Conservation (phyloP, 1,140 invertebrate genomes). For the Caenorhabditis tropicalis region DNA sequence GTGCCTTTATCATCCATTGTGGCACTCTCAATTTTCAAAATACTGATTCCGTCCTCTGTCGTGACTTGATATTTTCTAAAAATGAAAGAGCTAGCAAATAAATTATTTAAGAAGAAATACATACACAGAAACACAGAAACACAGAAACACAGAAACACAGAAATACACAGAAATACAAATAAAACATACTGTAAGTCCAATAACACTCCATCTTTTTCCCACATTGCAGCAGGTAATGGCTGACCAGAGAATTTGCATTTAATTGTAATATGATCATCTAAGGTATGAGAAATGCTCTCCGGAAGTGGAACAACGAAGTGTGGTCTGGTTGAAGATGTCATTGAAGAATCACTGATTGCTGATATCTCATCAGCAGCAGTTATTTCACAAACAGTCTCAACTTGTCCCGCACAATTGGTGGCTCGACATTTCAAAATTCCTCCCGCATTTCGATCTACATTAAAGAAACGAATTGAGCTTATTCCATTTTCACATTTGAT, state of each 20-base stretch:
- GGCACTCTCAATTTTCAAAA: conserved; percentile 45
- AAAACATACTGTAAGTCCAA: conserved; percentile 44
- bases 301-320: background rate
- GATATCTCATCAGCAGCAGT: conserved; percentile 28
- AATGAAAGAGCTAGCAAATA: no score
- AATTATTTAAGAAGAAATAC: no score
- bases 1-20: conserved; percentile 43
- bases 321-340: background rate
- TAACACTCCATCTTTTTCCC: conserved; percentile 53
- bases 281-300: background rate
- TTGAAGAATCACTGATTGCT: conserved; percentile 5
- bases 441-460: background rate
- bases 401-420: conserved; percentile 13
- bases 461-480: background rate
- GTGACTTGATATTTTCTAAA: conserved; percentile 54
- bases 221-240: conserved; percentile 49
- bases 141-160: background rate
- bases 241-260: conserved; percentile 53
- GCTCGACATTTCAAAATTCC: conserved; percentile 11
- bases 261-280: background rate
- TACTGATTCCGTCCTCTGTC: conserved; percentile 55
- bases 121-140: no score
- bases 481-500: conserved; percentile 31
- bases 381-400: conserved; percentile 5
- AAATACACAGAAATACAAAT: background rate